Base-by-base conservation (phyloP, 1,140 invertebrate species). In the Cotesia typhae region DNA sequence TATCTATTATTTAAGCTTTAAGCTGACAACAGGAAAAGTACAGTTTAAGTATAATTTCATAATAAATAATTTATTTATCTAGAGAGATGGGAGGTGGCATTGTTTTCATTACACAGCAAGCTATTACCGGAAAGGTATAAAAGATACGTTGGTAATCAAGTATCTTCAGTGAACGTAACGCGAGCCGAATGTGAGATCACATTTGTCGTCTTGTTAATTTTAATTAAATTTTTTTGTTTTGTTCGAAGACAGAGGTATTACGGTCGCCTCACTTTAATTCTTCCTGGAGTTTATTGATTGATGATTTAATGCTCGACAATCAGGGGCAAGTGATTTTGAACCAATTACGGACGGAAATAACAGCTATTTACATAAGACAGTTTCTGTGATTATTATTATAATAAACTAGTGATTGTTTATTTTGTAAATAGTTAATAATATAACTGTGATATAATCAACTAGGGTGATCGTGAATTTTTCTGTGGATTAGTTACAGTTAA, bases 71-170 rank as follows among this genome's bases (percentile, higher is more conserved):
- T 7, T 47, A 47, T 47, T 47, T 68, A 9, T 9, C 5, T 4
- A 6, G 12, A 20, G 60, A n/a, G 7, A 28, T 4, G 64, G 60
- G 60, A n/a, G 7, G 5, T 4, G 64, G 2, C 4, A 38, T 47
- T 66, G 17, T 35, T 52, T 37, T 64, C 12, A n/a, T 37, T 36
- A 55, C 68, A 9, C 61, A 69, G 52, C 10, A 63, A 37, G 52
- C 41, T 59, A 28, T 66, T 65, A 60, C 14, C 52, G 53, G 36
- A 67, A 72, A 75, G 73, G 75, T 84, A 84, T 84, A 84, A 83
- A 84, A 84, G 82, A 76, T 78, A 77, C 28, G 68, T 64, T 70
- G 67, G 72, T 69, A 67, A 73, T 69, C 60, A 72, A 75, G 57
- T 77, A 67, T 4, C 75, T 73, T 77, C 78, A 82, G 80, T 83